Evolutionary conservation across 2,888 invertebrate genomes (phyloP).

Genomic region (Amphipyra berbera): DNA sequence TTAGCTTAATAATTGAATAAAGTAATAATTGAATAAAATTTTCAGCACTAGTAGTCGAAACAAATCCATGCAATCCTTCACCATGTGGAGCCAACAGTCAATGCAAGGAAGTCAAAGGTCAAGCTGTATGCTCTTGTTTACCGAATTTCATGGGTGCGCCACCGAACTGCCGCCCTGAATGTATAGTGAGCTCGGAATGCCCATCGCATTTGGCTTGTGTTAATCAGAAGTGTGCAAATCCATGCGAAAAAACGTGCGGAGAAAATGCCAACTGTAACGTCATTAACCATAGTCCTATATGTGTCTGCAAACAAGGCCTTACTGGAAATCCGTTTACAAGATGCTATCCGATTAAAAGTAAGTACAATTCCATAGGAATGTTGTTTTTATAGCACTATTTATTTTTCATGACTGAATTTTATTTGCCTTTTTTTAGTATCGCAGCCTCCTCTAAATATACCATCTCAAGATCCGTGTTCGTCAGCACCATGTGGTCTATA

Average conservation of each 20-base stretch:
- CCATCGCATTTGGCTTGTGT: slow-evolving; percentile 91
- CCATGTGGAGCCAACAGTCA: slow-evolving; percentile 95
- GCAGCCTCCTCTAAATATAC: slow-evolving; percentile 69
- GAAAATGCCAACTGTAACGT: slow-evolving; percentile 91
- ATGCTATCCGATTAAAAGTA: slow-evolving; percentile 91
- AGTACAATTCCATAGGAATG: slow-evolving; percentile 43
- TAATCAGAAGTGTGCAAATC: slow-evolving; percentile 93
- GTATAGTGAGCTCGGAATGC: slow-evolving; percentile 92
- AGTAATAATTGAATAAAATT: slow-evolving; percentile 35
- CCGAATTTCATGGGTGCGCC: slow-evolving; percentile 92
- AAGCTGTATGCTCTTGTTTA: slow-evolving; percentile 93
- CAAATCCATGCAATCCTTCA: slow-evolving; percentile 84
- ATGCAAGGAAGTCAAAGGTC: slow-evolving; percentile 92
- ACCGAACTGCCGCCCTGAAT: slow-evolving; percentile 93
- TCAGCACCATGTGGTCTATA: slow-evolving; percentile 93
- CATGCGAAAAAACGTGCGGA: slow-evolving; percentile 91
- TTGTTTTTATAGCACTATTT: background rate
- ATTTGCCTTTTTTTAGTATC: slow-evolving; percentile 71
- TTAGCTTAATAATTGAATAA: background rate
- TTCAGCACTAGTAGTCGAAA: slow-evolving; percentile 75
- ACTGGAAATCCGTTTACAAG: slow-evolving; percentile 94
- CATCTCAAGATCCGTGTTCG: slow-evolving; percentile 89
- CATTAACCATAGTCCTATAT: slow-evolving; percentile 93
- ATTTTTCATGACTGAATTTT: slow-evolving; percentile 4
- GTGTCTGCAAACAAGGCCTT: slow-evolving; percentile 92